Conservation (phyloP, 2,113 vertebrate genomes). For the Calidris pugnax region DNA sequence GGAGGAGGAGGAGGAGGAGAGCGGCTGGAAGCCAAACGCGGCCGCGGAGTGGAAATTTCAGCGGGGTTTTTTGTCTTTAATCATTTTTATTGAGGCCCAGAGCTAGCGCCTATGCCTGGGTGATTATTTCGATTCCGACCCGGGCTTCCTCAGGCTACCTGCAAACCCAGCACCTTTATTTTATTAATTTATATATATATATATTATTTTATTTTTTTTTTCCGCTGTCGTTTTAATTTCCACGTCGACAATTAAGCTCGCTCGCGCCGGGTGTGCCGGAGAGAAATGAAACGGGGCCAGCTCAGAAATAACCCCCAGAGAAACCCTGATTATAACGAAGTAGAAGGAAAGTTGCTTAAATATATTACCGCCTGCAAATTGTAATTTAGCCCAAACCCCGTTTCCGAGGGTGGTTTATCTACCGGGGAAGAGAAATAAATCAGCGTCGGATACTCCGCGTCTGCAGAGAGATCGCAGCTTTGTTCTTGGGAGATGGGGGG, state of each 20-base stretch:
- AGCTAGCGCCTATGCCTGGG: neutral
- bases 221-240: neutral
- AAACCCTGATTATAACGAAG: neutral
- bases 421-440: slow-evolving; percentile 28
- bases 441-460: neutral
- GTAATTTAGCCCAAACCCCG: neutral
- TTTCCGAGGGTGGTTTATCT: neutral
- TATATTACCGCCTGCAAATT: neutral
- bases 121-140: neutral
- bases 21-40: neutral
- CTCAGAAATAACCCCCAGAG: neutral
- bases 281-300: neutral
- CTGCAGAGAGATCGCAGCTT: slow-evolving; percentile 11
- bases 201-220: too few relatives aligned
- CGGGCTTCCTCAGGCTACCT: neutral
- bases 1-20: neutral
- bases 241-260: neutral
- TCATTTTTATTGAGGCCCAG: neutral
- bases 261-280: neutral
- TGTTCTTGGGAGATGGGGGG: neutral
- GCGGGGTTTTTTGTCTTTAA: neutral
- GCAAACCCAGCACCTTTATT: neutral
- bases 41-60: neutral
- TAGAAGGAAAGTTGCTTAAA: slow-evolving; percentile 42
- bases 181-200: neutral